A percentile compares a stretch with the other conserved stretches of the same genome.
Conservation (phyloP, 2,888 invertebrate genomes). For the Aquatica leii region DNA sequence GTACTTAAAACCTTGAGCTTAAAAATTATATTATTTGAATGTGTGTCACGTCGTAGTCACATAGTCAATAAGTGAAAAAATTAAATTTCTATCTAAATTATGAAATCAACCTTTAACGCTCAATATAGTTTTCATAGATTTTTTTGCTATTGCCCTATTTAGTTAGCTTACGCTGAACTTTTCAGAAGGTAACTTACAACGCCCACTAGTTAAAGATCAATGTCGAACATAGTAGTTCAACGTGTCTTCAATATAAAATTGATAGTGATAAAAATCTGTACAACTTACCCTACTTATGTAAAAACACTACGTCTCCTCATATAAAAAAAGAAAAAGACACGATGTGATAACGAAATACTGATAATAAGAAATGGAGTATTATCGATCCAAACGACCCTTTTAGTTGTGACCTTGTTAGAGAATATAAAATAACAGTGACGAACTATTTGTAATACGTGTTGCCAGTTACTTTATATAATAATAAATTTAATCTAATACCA, state of each 20-base stretch:
- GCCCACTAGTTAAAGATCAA: constrained; percentile 11
- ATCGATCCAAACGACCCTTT: constrained; percentile 11
- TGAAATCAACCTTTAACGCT: constrained; percentile 11
- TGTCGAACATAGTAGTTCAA: constrained; percentile 6
- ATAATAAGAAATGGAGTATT: constrained; percentile 3
- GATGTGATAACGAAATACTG: constrained; percentile 3
- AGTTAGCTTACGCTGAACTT: not conserved
- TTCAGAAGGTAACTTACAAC: not conserved
- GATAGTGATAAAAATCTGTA: constrained; percentile 5
- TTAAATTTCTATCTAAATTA: not conserved
- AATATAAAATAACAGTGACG: not conserved
- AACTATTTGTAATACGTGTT: not conserved
- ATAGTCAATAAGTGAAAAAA: no score
- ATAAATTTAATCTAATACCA: no score
- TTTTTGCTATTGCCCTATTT: not conserved
- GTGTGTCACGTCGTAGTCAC: no score
- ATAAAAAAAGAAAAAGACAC: not conserved
- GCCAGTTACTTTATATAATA: no score
- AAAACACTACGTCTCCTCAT: not conserved
- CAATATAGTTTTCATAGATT: constrained; percentile 12
- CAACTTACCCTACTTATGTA: not conserved
- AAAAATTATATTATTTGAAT: no score
- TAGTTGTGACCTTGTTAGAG: constrained; percentile 5
- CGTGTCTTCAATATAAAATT: constrained; percentile 2
- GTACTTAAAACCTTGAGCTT: no score